A percentile compares a stretch with the other conserved stretches of the same genome.
Evolutionary conservation across 2,888 invertebrate species (phyloP).

Genomic region (Acronicta alni): DNA sequence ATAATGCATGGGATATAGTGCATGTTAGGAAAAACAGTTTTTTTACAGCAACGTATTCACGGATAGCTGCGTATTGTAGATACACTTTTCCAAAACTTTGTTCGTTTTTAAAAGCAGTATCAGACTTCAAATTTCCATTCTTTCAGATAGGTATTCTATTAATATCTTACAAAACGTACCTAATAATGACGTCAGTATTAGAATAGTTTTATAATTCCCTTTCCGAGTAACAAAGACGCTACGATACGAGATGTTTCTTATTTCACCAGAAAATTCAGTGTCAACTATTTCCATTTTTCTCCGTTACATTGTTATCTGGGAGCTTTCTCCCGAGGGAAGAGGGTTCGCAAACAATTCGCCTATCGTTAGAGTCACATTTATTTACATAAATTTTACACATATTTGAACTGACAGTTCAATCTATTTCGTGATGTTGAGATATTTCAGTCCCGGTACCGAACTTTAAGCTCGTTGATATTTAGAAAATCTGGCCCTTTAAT

Average conservation of each 20-base stretch:
- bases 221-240: constrained; percentile 33
- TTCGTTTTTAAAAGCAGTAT: too few species aligned
- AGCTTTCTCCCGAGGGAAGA: constrained; percentile 39
- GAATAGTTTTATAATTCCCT: constrained; percentile 28
- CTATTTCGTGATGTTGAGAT: constrained; percentile 22
- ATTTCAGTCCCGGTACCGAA: not conserved
- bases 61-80: too few species aligned
- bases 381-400: constrained; percentile 58
- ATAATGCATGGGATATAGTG: too few species aligned
- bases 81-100: too few species aligned
- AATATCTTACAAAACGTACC: too few species aligned
- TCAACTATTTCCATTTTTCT: constrained; percentile 60
- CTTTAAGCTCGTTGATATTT: constrained; percentile 1
- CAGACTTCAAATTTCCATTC: too few species aligned
- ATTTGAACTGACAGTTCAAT: constrained; percentile 53
- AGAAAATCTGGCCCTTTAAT: not conserved
- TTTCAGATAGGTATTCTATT: too few species aligned
- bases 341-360: constrained; percentile 53
- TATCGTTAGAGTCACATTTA: constrained; percentile 55
- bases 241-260: constrained; percentile 45
- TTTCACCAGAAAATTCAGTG: constrained; percentile 49
- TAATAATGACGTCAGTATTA: not conserved
- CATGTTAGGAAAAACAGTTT: too few species aligned
- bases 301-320: constrained; percentile 51
- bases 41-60: too few species aligned